These are phyloP conservation scores for Bursaphelenchus okinawaensis DNA, from an alignment of 2,888 invertebrate genomes.

Conservation along the genomic window DNA sequence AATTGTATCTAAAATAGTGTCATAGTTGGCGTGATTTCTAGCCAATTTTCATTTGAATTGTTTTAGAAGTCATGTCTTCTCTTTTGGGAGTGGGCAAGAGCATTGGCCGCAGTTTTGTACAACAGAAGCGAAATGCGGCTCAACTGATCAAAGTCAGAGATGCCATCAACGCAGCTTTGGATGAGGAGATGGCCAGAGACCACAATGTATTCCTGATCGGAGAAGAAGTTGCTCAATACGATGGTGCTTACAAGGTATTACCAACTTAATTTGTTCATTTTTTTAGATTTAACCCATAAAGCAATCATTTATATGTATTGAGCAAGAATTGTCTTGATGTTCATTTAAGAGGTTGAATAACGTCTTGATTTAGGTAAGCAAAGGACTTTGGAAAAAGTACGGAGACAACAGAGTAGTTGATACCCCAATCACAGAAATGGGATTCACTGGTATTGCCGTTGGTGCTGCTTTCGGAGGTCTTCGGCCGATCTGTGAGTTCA, in stretches of 20 bases:
- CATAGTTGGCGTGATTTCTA: no score
- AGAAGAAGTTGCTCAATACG: slow-evolving; percentile 97
- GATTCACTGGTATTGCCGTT: slow-evolving; percentile 75
- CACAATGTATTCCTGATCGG: slow-evolving; percentile 82
- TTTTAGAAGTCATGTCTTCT: background rate
- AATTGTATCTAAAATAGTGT: no score
- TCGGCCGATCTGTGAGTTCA: slow-evolving; percentile 88
- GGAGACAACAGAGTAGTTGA: slow-evolving; percentile 93
- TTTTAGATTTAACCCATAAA: background rate
- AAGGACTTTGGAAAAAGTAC: slow-evolving; percentile 94
- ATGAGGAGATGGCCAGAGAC: slow-evolving; percentile 91
- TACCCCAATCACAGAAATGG: slow-evolving; percentile 87
- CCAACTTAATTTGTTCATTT: background rate
- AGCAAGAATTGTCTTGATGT: no score
- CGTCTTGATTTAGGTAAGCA: slow-evolving; percentile 69
- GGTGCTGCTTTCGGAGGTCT: slow-evolving; percentile 86
- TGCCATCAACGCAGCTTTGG: slow-evolving; percentile 89
- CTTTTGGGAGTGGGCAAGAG: background rate
- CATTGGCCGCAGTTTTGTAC: background rate
- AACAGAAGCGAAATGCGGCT: background rate
- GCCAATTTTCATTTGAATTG: background rate
- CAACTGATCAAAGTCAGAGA: slow-evolving; percentile 68
- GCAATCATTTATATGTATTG: background rate
- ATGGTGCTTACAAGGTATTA: slow-evolving; percentile 79
- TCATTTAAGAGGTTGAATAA: no score